phyloP scores from a whole-genome alignment of 2,113 vertebrate species.

The Sardina pilchardus region DNA sequence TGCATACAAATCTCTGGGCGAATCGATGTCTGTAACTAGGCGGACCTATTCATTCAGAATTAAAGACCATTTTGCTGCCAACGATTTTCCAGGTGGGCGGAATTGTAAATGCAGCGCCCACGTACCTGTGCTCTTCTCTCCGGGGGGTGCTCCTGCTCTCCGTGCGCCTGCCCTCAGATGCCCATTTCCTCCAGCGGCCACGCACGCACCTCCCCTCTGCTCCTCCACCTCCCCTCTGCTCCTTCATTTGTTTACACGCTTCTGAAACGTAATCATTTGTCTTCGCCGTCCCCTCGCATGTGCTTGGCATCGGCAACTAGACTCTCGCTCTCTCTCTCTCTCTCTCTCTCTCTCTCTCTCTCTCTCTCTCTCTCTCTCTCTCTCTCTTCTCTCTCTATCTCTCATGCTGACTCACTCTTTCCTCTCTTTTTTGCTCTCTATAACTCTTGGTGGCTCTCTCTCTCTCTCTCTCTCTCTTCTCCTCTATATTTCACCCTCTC shows the following conservation, averaged over 20 bases:
- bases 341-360: background rate
- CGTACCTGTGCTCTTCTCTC: slow-evolving; percentile 23
- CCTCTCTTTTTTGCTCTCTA: background rate
- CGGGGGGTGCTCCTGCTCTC: background rate
- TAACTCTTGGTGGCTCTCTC: background rate
- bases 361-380: background rate
- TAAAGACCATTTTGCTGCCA: slow-evolving; percentile 48
- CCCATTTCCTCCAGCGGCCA: background rate
- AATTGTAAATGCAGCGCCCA: slow-evolving; percentile 34
- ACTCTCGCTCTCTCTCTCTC: background rate
- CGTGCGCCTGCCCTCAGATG: background rate
- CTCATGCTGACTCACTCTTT: background rate
- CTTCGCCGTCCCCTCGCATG: background rate
- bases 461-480: background rate
- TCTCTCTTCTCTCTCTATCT: background rate
- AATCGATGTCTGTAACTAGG: slow-evolving; percentile 40
- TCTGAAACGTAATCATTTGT: background rate
- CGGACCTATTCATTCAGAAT: slow-evolving; percentile 44
- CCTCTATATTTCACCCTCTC: background rate
- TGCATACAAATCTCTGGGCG: slow-evolving; percentile 37
- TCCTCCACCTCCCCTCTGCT: background rate
- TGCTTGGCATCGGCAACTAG: background rate
- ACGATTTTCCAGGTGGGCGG: slow-evolving; percentile 51
- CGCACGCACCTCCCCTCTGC: too few species aligned
- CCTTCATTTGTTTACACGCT: background rate